A percentile compares a stretch with the other conserved stretches of the same genome.
phyloP scores from a whole-genome alignment of 2,797 vertebrate genomes.

The Takifugu rubripes region DNA sequence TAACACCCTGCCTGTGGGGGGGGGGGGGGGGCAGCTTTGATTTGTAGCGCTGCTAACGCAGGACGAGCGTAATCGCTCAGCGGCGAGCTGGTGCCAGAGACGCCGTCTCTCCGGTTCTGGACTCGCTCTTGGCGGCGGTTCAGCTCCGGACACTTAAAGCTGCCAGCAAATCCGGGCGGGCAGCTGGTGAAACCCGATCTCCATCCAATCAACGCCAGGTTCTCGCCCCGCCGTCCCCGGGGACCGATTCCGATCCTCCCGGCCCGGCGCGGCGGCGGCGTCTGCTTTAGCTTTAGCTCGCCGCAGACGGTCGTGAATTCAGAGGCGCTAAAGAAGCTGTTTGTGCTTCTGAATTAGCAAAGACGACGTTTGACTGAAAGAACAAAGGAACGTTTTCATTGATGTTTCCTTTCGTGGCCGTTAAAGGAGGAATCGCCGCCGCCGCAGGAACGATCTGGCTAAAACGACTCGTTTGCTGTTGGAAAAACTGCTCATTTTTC shows the following conservation, averaged over 20 bases:
- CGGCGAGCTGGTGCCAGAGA: slow-evolving; percentile 59
- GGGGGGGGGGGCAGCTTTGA: slow-evolving; percentile 57
- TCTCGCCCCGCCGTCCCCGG: slow-evolving; percentile 66
- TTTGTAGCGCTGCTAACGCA: slow-evolving; percentile 59
- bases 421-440: too few species aligned
- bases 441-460: too few species aligned
- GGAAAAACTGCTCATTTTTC: too few species aligned
- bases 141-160: slow-evolving; percentile 65
- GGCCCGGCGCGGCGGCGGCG: slow-evolving; percentile 34
- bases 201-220: slow-evolving; percentile 61
- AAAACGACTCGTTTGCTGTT: too few species aligned
- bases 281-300: not conserved
- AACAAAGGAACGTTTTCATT: too few species aligned
- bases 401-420: too few species aligned
- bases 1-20: slow-evolving; percentile 13
- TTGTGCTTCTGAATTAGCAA: too few species aligned
- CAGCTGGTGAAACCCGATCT: slow-evolving; percentile 77
- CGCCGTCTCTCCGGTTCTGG: slow-evolving; percentile 63
- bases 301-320: slow-evolving; percentile 30
- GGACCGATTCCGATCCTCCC: slow-evolving; percentile 68
- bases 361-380: too few species aligned
- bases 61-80: slow-evolving; percentile 38
- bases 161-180: slow-evolving; percentile 75
- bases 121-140: slow-evolving; percentile 67
- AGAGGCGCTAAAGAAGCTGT: too few species aligned